phyloP scores from a whole-genome alignment of 2,797 vertebrate species.

The Crax fasciolata region DNA sequence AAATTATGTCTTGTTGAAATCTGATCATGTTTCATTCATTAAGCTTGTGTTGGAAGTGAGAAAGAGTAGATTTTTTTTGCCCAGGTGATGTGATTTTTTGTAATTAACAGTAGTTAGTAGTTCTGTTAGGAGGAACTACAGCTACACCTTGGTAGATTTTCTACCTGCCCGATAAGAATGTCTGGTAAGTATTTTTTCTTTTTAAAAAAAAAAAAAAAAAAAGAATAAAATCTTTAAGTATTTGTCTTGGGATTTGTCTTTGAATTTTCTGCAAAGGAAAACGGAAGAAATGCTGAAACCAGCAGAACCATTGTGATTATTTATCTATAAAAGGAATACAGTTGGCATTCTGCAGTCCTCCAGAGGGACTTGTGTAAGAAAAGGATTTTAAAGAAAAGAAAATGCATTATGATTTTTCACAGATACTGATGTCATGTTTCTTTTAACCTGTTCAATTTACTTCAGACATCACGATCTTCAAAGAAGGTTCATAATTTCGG shows the following conservation, averaged over 20 bases:
- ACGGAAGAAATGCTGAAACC: constrained; percentile 34
- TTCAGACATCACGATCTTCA: constrained; percentile 92
- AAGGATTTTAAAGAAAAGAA: neutral
- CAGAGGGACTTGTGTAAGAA: neutral
- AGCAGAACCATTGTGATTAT: constrained; percentile 30
- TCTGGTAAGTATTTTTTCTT: neutral
- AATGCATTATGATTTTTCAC: neutral
- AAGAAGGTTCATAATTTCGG: constrained; percentile 99
- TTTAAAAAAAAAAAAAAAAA: neutral
- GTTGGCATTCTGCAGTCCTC: neutral
- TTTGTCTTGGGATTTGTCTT: constrained; percentile 36
- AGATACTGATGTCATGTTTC: constrained; percentile 15
- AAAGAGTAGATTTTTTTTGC: neutral
- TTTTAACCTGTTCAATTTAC: constrained; percentile 53
- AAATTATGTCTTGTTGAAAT: neutral
- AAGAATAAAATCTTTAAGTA: neutral
- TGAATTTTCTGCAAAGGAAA: neutral
- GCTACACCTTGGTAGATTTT: neutral
- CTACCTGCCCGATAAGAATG: neutral
- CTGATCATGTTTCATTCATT: neutral
- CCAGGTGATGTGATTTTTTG: neutral
- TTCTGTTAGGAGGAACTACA: neutral
- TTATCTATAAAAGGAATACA: constrained; percentile 20
- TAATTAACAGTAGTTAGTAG: neutral
- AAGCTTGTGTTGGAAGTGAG: neutral